Conservation (phyloP, 2,888 invertebrate genomes). For the Oithona nana region DNA sequence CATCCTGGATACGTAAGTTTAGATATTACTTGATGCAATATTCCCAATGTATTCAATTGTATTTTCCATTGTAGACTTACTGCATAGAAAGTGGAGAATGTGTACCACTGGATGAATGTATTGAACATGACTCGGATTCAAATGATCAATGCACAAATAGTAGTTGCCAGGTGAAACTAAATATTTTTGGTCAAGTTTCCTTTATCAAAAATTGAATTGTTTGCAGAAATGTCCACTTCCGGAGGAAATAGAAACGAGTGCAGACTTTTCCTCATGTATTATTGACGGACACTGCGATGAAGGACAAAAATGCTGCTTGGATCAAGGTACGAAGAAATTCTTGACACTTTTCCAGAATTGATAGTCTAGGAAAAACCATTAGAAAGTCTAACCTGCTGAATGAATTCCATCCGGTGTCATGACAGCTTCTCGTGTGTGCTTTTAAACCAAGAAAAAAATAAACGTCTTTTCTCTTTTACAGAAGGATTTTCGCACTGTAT, state of each 20-base stretch:
- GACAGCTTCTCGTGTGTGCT: too few relatives aligned
- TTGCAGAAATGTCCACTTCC: not conserved
- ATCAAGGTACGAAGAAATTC: not conserved
- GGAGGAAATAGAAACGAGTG: not conserved
- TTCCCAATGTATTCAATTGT: not conserved
- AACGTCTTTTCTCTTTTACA: not conserved
- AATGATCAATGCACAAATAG: too few relatives aligned
- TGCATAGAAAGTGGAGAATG: not conserved
- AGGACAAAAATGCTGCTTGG: not conserved
- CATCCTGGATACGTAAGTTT: not conserved
- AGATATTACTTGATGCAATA: not conserved
- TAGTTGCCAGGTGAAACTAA: too few relatives aligned
- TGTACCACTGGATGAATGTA: not conserved
- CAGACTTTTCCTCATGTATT: not conserved
- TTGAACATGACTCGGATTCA: too few relatives aligned
- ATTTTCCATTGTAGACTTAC: not conserved
- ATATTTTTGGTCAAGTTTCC: not conserved
- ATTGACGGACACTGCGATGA: not conserved
- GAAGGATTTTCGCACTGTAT: not conserved
- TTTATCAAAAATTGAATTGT: not conserved
- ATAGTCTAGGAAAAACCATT: too few relatives aligned
- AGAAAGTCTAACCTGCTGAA: too few relatives aligned
- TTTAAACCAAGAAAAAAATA: too few relatives aligned
- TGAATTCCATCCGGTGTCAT: too few relatives aligned
- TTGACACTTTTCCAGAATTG: too few relatives aligned